phyloP scores from a whole-genome alignment of 2,113 vertebrate species.

The Dolichallabes microphthalmus region DNA sequence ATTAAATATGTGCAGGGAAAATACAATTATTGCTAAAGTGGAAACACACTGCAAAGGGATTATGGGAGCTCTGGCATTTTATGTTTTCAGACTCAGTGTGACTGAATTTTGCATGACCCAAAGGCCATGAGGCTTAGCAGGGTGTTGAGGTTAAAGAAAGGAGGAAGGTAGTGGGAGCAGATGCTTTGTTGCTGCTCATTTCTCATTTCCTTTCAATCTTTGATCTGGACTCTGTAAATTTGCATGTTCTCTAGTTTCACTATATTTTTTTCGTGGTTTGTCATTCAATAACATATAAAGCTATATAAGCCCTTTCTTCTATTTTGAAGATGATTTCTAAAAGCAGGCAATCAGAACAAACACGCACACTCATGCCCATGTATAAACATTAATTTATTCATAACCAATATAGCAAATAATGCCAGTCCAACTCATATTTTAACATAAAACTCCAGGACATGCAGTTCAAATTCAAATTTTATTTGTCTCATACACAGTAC shows the following conservation, averaged over 20 bases:
- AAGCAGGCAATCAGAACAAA: constrained; percentile 1
- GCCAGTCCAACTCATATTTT: not conserved
- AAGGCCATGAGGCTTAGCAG: constrained; percentile 17
- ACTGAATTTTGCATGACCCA: constrained; percentile 46
- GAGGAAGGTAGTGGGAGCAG: not conserved
- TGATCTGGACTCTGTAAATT: not conserved
- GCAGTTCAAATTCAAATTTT: too few species aligned
- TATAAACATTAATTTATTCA: not conserved
- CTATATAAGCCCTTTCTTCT: too few species aligned
- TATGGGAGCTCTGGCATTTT: constrained; percentile 78
- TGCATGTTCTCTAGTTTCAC: not conserved
- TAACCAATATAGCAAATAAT: too few species aligned
- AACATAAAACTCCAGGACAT: not conserved
- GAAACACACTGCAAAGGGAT: constrained; percentile 85
- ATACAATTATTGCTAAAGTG: constrained; percentile 92
- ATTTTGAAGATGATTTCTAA: not conserved
- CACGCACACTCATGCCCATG: not conserved
- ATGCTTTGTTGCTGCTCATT: constrained; percentile 13
- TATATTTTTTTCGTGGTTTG: not conserved
- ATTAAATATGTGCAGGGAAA: constrained; percentile 91
- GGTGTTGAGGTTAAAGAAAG: constrained; percentile 36
- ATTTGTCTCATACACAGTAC: too few species aligned
- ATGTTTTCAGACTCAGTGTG: constrained; percentile 78
- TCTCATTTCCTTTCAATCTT: constrained; percentile 30
- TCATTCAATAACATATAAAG: not conserved